Conservation (phyloP, 1,140 invertebrate genomes). For the Drosophila azteca region DNA sequence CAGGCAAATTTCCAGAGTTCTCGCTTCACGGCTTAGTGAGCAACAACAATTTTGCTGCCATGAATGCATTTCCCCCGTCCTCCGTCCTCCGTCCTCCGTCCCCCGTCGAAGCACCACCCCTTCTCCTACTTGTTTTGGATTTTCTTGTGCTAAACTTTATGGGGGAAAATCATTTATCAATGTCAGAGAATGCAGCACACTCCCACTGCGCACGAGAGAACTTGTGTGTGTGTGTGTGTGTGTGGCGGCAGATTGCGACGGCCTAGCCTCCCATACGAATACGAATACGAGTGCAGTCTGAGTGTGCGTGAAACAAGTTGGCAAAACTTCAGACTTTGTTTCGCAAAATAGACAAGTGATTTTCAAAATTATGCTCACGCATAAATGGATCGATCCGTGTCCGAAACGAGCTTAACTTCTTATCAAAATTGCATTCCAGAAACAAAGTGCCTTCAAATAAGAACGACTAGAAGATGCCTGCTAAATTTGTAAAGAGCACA, state of each 20-base stretch:
- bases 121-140: conserved; percentile 39
- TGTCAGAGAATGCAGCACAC: conserved; percentile 71
- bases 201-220: conserved; percentile 75
- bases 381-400: conserved; percentile 62
- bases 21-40: conserved; percentile 77
- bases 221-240: conserved; percentile 49
- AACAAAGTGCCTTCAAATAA: conserved; percentile 27
- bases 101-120: background rate
- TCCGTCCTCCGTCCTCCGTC: too few relatives aligned
- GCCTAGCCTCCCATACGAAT: conserved; percentile 45
- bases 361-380: conserved; percentile 78
- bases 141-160: conserved; percentile 70
- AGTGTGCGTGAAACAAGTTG: conserved; percentile 63
- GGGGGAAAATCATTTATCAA: conserved; percentile 77
- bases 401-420: conserved; percentile 42
- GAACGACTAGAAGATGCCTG: too few relatives aligned
- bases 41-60: conserved; percentile 75
- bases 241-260: conserved; percentile 45
- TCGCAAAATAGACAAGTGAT: conserved; percentile 72
- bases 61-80: conserved; percentile 56
- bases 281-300: conserved; percentile 21
- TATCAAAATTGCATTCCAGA: conserved; percentile 47
- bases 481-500: too few relatives aligned
- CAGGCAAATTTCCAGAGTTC: conserved; percentile 51
- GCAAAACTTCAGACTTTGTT: conserved; percentile 76